phyloP scores from a whole-genome alignment of 2,113 vertebrate species.

The Polyodon spathula region DNA sequence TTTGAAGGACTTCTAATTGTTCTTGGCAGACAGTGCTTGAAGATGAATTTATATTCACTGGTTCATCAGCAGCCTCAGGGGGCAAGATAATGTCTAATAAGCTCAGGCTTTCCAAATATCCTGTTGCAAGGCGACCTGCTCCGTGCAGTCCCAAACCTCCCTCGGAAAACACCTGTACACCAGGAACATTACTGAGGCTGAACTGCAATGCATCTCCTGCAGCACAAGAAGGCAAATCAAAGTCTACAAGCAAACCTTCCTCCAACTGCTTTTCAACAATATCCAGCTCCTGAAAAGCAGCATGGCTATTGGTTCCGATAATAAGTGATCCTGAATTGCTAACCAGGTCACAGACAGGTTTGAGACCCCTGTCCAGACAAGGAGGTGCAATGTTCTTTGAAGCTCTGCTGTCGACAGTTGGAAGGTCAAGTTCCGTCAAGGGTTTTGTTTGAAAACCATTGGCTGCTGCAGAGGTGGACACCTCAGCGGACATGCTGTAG shows the following conservation, averaged over 20 bases:
- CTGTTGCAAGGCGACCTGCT: conserved; percentile 22
- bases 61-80: conserved; percentile 31
- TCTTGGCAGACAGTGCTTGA: not conserved
- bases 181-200: conserved; percentile 6
- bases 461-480: conserved; percentile 29
- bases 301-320: conserved; percentile 45
- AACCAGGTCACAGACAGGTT: conserved; percentile 84
- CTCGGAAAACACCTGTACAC: conserved; percentile 22
- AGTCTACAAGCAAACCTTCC: conserved; percentile 51
- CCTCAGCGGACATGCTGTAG: conserved; percentile 38
- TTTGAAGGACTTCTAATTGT: conserved; percentile 17
- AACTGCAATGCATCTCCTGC: conserved; percentile 21
- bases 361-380: conserved; percentile 55
- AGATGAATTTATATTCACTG: conserved; percentile 4
- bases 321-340: conserved; percentile 70
- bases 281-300: conserved; percentile 55
- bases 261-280: conserved; percentile 41
- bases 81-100: conserved; percentile 52
- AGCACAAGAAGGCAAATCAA: conserved; percentile 42
- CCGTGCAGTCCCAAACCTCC: conserved; percentile 20
- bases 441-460: conserved; percentile 50
- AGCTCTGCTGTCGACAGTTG: conserved; percentile 65
- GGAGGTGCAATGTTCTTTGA: conserved; percentile 50
- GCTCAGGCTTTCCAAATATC: conserved; percentile 32
- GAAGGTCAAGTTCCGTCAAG: conserved; percentile 79